phyloP scores from a whole-genome alignment of 2,797 vertebrate genomes.

The Leptatherina wallacei region DNA sequence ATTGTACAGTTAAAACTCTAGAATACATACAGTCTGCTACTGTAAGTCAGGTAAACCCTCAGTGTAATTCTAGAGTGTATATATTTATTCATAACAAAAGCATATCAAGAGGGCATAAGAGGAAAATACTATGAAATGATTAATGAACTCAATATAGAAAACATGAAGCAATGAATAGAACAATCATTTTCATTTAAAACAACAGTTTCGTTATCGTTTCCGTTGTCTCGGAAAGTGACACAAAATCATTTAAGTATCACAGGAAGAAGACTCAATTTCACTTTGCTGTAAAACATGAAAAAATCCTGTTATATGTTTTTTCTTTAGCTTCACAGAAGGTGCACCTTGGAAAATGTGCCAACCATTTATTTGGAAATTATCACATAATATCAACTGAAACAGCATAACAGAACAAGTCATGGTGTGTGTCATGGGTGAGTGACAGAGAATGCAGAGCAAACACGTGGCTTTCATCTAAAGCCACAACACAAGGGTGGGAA shows the following conservation, averaged over 20 bases:
- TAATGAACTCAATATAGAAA: not conserved
- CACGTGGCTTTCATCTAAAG: not conserved
- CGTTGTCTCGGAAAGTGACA: too few species aligned
- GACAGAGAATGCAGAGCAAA: not conserved
- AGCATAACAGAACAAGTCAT: not conserved
- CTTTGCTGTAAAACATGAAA: too few species aligned
- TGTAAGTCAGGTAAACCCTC: constrained; percentile 4
- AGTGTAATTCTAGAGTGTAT: constrained; percentile 22
- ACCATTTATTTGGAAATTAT: not conserved
- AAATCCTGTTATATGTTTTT: too few species aligned
- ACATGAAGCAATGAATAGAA: constrained; percentile 1
- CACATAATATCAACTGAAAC: not conserved
- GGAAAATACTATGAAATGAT: constrained; percentile 7
- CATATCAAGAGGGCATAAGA: constrained; percentile 3
- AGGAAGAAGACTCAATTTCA: too few species aligned
- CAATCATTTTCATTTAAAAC: too few species aligned
- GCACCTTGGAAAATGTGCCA: not conserved
- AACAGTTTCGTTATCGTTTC: too few species aligned
- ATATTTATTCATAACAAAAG: constrained; percentile 2
- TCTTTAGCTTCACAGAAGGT: too few species aligned
- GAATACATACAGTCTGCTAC: too few species aligned
- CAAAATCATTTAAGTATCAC: too few species aligned
- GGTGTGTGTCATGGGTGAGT: not conserved
- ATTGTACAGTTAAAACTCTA: too few species aligned
- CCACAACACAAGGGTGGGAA: not conserved